Conservation (phyloP, 2,888 invertebrate species). For the Apamea sordens region DNA sequence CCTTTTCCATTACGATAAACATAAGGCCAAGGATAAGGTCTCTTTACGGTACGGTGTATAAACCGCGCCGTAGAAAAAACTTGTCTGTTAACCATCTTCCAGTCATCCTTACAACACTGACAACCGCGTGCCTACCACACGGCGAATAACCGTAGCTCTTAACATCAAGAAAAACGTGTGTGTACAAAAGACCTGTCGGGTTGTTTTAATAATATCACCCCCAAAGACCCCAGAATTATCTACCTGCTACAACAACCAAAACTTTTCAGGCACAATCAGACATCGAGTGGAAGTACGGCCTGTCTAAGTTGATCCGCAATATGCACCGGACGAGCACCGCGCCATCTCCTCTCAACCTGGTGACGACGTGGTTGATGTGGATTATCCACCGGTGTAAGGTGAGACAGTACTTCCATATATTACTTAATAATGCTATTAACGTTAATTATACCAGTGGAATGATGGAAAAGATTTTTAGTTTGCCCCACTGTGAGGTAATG, state of each 20-base stretch:
- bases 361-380: slow-evolving; percentile 98
- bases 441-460: neutral
- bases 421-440: neutral
- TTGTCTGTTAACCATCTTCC: neutral
- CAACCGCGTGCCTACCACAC: neutral
- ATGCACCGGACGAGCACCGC: slow-evolving; percentile 99
- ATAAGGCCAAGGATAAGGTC: neutral
- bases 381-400: slow-evolving; percentile 95
- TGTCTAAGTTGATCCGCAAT: slow-evolving; percentile 99
- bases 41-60: neutral
- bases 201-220: neutral
- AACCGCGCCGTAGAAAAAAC: neutral
- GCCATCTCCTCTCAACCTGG: slow-evolving; percentile 98
- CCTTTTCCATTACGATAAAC: neutral
- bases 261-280: slow-evolving; percentile 98
- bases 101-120: neutral
- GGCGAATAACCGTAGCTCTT: neutral
- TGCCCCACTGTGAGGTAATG: neutral
- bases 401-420: slow-evolving; percentile 58
- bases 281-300: slow-evolving; percentile 99
- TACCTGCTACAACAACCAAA: slow-evolving; percentile 8
- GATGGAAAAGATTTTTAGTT: neutral
- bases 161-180: neutral
- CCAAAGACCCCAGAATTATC: neutral
- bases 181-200: neutral